Percentiles rank a stretch among this genome's conserved stretches.
These are phyloP conservation scores for Tryphoninae sp. DNA, from an alignment of 2,888 invertebrate species.

Conservation along the genomic window DNA sequence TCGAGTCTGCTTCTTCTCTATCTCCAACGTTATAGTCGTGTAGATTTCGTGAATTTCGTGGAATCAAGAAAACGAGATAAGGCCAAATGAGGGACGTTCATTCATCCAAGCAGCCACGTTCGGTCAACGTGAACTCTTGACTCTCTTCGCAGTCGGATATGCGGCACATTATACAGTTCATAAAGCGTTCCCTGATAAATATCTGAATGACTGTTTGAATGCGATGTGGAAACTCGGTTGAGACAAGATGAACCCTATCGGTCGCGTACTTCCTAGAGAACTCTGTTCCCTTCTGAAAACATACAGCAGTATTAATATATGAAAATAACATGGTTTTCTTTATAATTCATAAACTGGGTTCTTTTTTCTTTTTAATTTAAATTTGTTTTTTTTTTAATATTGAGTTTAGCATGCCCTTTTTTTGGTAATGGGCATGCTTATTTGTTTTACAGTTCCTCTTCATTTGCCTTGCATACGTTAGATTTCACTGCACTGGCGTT, in stretches of 20 bases:
- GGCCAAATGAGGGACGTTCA: slow-evolving; percentile 30
- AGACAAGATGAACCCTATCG: slow-evolving; percentile 2
- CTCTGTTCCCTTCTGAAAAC: background rate
- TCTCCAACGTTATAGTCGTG: background rate
- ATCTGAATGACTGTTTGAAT: slow-evolving; percentile 29
- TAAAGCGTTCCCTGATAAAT: slow-evolving; percentile 48
- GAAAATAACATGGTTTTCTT: background rate
- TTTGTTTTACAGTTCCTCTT: background rate
- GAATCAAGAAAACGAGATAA: slow-evolving; percentile 51
- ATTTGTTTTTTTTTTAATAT: no score
- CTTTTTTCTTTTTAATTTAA: no score
- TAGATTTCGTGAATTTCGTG: slow-evolving; percentile 30
- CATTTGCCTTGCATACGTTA: background rate
- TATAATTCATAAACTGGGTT: background rate
- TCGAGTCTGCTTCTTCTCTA: background rate
- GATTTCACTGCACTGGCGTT: background rate
- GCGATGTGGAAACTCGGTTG: background rate
- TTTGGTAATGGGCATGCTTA: background rate
- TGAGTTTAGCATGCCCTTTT: no score
- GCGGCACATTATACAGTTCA: slow-evolving; percentile 19
- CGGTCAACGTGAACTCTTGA: slow-evolving; percentile 53
- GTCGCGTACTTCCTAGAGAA: slow-evolving; percentile 19
- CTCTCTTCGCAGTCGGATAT: slow-evolving; percentile 8
- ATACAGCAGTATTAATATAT: background rate
- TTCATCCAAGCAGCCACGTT: slow-evolving; percentile 34